Evolutionary conservation across 2,888 invertebrate species (phyloP), one percentile per base, ranked within the genome.

Genomic region (Callyntrura sp.): DNA sequence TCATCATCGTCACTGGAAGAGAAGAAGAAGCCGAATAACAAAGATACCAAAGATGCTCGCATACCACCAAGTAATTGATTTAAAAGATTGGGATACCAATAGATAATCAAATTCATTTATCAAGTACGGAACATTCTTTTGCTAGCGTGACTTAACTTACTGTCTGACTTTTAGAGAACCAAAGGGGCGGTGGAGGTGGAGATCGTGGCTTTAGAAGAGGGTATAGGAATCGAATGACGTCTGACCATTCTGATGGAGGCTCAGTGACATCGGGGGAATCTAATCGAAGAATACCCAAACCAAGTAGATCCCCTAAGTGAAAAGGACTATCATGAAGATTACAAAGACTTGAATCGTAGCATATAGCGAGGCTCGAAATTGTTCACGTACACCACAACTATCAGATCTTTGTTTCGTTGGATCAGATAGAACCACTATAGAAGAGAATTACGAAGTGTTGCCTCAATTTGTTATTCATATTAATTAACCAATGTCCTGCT

Each of bases 11-110:
- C 79, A 55, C 85, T 51, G 14, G 92, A 92, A 23, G 93, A 93
- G 3, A 92, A 91, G 84, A 92, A 91, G 55, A 92, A 91, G 83
- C 62, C 78, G 28, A 87, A 82, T 48, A 23, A 76, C 14, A 92
- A 92, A 86, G 93, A 93, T 82, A 90, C 91, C 91, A 93, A 93
- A 90, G 90, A 92, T 85, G 90, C 88, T 55, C 91, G 90, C 79
- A 84, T 91, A 79, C 92, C 90, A 84, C 88, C 91, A 68, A 93
- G 93, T 93, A 91, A 90, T 35, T 35, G 2, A 35, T 35, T 35
- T 35, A 35, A 35, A 2, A 35, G 35, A n/a, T n/a, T n/a, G n/a
- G n/a, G n/a, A n/a, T n/a, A n/a, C n/a, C n/a, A n/a, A n/a, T n/a
- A n/a, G n/a, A n/a, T n/a, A n/a, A n/a, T n/a, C n/a, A n/a, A n/a